Conservation (phyloP, 1,140 invertebrate genomes). For the Macrocentrus cingulum region DNA sequence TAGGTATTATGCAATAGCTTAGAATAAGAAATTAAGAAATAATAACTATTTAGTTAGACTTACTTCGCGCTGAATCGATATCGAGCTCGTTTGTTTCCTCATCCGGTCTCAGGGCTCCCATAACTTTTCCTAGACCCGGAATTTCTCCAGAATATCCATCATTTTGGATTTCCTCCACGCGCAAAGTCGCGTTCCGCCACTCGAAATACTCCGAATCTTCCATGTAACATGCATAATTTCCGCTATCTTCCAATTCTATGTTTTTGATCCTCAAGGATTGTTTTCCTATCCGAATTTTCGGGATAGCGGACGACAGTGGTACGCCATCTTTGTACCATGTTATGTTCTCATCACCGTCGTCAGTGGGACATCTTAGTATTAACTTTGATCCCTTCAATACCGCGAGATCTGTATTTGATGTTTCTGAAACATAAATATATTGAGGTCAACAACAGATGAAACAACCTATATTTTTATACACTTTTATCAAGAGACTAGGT, state of each 20-base stretch:
- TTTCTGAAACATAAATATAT: constrained; percentile 29
- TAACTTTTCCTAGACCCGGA: constrained; percentile 33
- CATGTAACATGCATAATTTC: constrained; percentile 43
- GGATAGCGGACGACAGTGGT: constrained; percentile 22
- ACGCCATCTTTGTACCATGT: constrained; percentile 49
- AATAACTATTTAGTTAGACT: constrained; percentile 22
- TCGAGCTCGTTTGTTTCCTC: constrained; percentile 54
- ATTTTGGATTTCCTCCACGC: constrained; percentile 40
- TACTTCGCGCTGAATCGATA: constrained; percentile 40
- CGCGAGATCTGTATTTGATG: constrained; percentile 30
- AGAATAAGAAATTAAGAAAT: neutral
- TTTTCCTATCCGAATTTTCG: constrained; percentile 38
- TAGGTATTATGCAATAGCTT: neutral
- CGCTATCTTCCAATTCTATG: constrained; percentile 40
- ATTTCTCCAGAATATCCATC: constrained; percentile 44
- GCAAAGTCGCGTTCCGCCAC: constrained; percentile 47
- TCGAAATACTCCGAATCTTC: constrained; percentile 28
- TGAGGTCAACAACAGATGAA: no score
- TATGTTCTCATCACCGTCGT: constrained; percentile 30
- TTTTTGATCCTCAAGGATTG: constrained; percentile 44
- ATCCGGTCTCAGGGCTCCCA: constrained; percentile 40
- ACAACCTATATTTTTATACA: no score
- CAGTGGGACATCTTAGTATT: constrained; percentile 41
- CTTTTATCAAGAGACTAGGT: no score
- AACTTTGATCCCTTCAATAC: constrained; percentile 43